Conservation (phyloP, 2,797 vertebrate genomes). For the Paguma larvata region DNA sequence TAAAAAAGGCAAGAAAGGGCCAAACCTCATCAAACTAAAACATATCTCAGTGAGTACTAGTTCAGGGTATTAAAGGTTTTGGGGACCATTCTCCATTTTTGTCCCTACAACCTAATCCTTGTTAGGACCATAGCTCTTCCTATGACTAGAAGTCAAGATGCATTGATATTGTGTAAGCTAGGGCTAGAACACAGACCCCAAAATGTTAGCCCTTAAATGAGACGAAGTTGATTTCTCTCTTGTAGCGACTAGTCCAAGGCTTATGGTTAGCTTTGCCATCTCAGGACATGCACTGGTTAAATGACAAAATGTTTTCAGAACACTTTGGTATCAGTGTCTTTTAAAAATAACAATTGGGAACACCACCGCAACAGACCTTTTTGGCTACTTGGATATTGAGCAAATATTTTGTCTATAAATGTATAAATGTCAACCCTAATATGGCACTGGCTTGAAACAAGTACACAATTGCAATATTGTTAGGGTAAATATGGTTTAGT, state of each 20-base stretch:
- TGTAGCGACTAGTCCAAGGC: neutral
- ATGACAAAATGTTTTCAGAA: constrained; percentile 41
- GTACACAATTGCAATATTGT: constrained; percentile 58
- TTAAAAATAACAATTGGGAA: neutral
- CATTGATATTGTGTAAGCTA: neutral
- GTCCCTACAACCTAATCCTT: neutral
- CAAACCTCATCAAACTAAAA: constrained; percentile 9
- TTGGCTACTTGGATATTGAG: neutral
- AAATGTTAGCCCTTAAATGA: neutral
- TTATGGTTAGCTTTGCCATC: neutral
- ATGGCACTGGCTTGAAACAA: constrained; percentile 26
- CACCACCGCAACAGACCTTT: neutral
- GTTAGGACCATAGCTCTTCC: neutral
- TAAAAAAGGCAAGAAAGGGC: neutral
- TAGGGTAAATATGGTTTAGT: constrained; percentile 24
- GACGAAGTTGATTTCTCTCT: neutral
- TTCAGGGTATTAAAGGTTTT: neutral
- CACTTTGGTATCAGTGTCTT: constrained; percentile 1
- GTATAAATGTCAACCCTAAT: constrained; percentile 34
- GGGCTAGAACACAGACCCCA: neutral
- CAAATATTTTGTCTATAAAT: constrained; percentile 53
- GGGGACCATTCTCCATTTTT: neutral
- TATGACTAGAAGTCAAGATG: neutral
- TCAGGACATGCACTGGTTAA: neutral
- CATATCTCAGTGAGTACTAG: neutral